Evolutionary conservation across 1,140 invertebrate genomes (phyloP), one percentile per base, ranked within the genome.

Genomic region (Lordiphosa stackelbergi): DNA sequence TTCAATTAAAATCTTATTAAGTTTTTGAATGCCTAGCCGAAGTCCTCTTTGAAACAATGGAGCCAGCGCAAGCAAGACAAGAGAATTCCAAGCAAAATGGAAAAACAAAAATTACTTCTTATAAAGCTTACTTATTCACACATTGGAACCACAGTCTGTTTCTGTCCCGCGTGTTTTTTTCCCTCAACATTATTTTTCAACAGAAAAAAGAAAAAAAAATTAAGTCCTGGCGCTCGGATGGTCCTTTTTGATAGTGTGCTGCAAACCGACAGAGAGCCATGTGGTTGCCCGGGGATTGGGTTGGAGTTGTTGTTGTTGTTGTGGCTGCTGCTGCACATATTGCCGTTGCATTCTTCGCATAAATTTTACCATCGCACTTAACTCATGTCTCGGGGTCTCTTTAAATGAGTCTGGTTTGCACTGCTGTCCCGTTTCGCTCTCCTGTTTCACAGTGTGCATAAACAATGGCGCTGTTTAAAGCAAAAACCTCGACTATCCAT

Each of bases 1-100:
- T 66, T 85, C 79, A 85, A 85, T 85, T 85, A 85, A 85, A 85
- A 85, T 85, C 68, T 85, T 85, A 85, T 85, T 79, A 79, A 75
- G 75, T 83, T 75, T 49, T 53, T 53, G 53, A 42, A 62, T 48
- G 61, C 70, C 61, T 63, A 73, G 53, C 35, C 42, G 38, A 47
- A 10, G 42, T 22, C 19, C 6, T 45, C 42, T 60, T 63, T 41
- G 31, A 24, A 69, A 58, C 73, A 69, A 62, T 65, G 36, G 35
- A 28, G 7, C 28, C 28, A 31, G 54, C 40, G 40, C 40, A 22
- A 9, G 22, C 11, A 45, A 60, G 56, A 36, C 55, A 61, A 59
- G 40, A 46, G 24, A 46, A 34, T 46, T 31, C 4, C 47, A 49
- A 36, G n/a, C 5, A 37, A 36, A 11, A 22, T n/a, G 11, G 1